phyloP scores from a whole-genome alignment of 2,888 invertebrate genomes.

The Limnephilus marmoratus region DNA sequence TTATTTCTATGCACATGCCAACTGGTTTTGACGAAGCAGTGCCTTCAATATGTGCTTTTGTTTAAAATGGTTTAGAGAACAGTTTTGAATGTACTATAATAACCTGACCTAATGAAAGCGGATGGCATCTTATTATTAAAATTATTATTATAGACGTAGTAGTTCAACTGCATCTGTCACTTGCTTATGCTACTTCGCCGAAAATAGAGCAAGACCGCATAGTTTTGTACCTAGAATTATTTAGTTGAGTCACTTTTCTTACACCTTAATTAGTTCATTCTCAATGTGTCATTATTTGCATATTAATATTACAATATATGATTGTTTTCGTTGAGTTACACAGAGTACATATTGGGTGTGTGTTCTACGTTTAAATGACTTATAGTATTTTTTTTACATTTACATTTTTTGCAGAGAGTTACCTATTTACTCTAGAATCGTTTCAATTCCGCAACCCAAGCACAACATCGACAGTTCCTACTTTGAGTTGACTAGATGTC shows the following conservation, averaged over 20 bases:
- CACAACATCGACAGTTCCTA: background rate
- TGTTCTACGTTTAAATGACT: background rate
- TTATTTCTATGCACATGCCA: background rate
- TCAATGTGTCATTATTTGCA: background rate
- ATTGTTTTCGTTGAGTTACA: background rate
- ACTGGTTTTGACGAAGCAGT: background rate
- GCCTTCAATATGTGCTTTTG: background rate
- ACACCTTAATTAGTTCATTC: background rate
- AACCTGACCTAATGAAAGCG: background rate
- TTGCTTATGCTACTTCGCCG: background rate
- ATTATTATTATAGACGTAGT: background rate
- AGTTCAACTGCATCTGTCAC: background rate
- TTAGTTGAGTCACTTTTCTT: background rate
- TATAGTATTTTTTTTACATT: background rate
- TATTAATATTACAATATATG: background rate
- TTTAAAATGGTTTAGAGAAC: background rate
- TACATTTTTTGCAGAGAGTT: too few species aligned
- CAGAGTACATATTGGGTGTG: background rate
- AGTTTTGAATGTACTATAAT: too few species aligned
- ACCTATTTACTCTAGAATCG: too few species aligned
- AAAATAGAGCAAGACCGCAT: too few species aligned
- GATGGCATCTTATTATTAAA: background rate
- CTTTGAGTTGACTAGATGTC: background rate
- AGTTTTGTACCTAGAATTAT: background rate
- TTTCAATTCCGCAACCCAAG: background rate